Percentiles rank a stretch among this genome's conserved stretches.
Conservation (phyloP, 2,113 vertebrate species). For the Numida meleagris region DNA sequence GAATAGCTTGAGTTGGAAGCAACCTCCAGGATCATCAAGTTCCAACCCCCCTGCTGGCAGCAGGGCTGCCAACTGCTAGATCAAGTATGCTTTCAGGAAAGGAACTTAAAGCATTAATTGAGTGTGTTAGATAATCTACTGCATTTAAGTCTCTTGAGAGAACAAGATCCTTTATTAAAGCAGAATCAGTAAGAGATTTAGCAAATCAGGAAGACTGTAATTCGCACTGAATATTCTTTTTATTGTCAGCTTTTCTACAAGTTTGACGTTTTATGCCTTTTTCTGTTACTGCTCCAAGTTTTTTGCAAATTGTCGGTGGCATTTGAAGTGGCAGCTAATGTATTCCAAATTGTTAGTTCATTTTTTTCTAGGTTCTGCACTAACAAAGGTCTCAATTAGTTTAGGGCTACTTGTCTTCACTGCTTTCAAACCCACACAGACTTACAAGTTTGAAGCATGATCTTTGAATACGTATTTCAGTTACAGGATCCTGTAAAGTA, state of each 20-base stretch:
- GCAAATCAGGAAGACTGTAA: conserved; percentile 34
- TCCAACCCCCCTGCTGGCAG: too few species aligned
- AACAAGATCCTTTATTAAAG: conserved; percentile 54
- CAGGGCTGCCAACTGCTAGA: too few species aligned
- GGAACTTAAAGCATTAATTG: conserved; percentile 10
- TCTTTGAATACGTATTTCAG: not conserved
- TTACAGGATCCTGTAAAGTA: not conserved
- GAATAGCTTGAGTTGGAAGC: too few species aligned
- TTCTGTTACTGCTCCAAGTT: conserved; percentile 12
- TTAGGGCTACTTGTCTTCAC: conserved; percentile 28
- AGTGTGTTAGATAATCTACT: conserved; percentile 50
- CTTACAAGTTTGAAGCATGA: conserved; percentile 7
- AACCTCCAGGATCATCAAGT: too few species aligned
- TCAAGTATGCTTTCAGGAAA: conserved; percentile 10
- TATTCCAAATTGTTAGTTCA: conserved; percentile 28
- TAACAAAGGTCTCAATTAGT: conserved; percentile 50
- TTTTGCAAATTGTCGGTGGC: conserved; percentile 49
- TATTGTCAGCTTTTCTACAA: conserved; percentile 41
- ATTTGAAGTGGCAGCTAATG: conserved; percentile 53
- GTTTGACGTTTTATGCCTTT: conserved; percentile 42
- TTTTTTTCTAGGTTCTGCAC: conserved; percentile 28
- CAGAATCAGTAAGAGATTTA: conserved; percentile 37
- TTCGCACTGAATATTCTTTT: conserved; percentile 37
- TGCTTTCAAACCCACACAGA: conserved; percentile 49
- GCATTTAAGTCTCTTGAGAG: conserved; percentile 44